Percentiles rank a stretch among this genome's conserved stretches.
phyloP scores from a whole-genome alignment of 30 jellyfish, hydroid and myxozoan species.

The Hydra vulgaris region DNA sequence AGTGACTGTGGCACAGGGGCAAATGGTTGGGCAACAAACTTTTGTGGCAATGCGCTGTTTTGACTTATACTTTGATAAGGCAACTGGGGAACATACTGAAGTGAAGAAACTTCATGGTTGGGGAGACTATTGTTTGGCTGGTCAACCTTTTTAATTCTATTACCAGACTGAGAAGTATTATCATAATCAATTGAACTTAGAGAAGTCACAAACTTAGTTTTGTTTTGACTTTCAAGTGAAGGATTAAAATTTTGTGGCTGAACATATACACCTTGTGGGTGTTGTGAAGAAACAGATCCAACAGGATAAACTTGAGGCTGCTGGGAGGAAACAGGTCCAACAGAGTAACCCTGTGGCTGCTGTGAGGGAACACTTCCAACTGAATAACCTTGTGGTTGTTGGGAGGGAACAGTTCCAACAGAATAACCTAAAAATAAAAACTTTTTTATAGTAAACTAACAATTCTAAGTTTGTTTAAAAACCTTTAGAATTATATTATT shows the following conservation, averaged over 20 bases:
- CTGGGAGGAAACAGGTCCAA: too few species aligned
- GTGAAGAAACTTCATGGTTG: not conserved
- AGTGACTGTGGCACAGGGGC: not conserved
- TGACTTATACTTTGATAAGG: not conserved
- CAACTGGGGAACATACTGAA: not conserved
- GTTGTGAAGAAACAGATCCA: not conserved
- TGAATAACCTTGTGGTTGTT: too few species aligned
- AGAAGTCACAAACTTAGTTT: not conserved
- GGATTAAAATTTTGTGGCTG: not conserved
- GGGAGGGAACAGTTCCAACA: too few species aligned
- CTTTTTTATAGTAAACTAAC: too few species aligned
- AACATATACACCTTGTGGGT: not conserved
- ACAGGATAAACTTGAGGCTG: not conserved
- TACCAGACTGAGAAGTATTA: not conserved
- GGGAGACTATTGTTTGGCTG: not conserved
- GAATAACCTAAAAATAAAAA: too few species aligned
- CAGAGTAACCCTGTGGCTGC: too few species aligned
- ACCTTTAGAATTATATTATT: too few species aligned
- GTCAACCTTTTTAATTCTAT: not conserved
- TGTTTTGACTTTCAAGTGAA: not conserved
- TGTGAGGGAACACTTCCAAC: too few species aligned
- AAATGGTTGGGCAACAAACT: not conserved
- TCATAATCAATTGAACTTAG: not conserved
- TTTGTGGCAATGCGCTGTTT: not conserved
- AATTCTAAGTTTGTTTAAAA: too few species aligned